Percentiles rank a stretch among this genome's conserved stretches.
These are phyloP conservation scores for Penaeus chinensis DNA, from an alignment of 1,140 invertebrate species.

Conservation along the genomic window DNA sequence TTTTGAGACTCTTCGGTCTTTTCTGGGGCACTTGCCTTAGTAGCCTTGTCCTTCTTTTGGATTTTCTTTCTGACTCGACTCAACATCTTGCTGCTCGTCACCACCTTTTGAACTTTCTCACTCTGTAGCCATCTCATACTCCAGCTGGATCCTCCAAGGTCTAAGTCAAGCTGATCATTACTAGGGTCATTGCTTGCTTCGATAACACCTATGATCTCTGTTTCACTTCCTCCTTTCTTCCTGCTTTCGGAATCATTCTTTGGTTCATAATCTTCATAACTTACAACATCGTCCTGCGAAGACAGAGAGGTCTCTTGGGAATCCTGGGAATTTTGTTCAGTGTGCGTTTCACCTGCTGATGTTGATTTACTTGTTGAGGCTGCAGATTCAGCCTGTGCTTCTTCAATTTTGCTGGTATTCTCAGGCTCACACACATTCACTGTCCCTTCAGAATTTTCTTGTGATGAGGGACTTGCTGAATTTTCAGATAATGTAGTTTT, in stretches of 20 bases:
- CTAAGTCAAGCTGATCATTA: conserved; percentile 38
- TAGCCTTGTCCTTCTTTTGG: conserved; percentile 58
- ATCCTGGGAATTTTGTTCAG: no score
- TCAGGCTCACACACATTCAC: not conserved
- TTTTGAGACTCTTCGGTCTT: conserved; percentile 20
- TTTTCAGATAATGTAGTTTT: conserved; percentile 36
- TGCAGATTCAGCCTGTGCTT: no score
- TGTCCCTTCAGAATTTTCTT: conserved; percentile 5
- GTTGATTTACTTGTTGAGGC: no score
- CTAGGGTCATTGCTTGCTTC: conserved; percentile 46
- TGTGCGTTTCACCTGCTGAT: no score
- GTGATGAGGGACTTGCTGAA: not conserved
- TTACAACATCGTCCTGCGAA: not conserved
- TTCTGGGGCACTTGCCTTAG: conserved; percentile 30
- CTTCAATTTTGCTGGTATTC: no score
- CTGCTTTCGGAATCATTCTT: conserved; percentile 32
- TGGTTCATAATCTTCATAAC: conserved; percentile 29
- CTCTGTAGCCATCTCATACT: conserved; percentile 66
- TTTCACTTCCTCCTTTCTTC: conserved; percentile 38
- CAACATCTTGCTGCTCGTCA: conserved; percentile 65
- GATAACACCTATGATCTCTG: conserved; percentile 62
- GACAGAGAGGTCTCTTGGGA: not conserved
- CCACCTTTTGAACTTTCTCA: conserved; percentile 66
- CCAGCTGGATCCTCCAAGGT: conserved; percentile 64
- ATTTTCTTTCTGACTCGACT: conserved; percentile 65